Percentiles rank a stretch among this genome's conserved stretches.
Evolutionary conservation across 2,888 invertebrate species (phyloP).

Genomic region (Agapostemon virescens): DNA sequence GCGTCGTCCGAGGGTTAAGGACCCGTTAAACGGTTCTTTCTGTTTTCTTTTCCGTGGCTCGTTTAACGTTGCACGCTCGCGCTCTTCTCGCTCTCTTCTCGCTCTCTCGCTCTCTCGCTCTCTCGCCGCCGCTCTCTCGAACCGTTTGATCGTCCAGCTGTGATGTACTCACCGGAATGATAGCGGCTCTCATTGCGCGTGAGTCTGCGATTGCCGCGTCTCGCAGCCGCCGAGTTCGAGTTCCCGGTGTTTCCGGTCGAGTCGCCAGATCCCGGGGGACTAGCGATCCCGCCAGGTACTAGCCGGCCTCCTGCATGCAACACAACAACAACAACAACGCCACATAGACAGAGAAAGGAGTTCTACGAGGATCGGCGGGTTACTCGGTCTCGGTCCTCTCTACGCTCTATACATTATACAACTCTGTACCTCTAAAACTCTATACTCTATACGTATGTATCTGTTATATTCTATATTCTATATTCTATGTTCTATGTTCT

Average conservation of each 20-base stretch:
- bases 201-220: constrained; percentile 92
- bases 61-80: background rate
- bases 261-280: constrained; percentile 82
- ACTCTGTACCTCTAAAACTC: too few species aligned
- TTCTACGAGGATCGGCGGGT: constrained; percentile 53
- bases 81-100: background rate
- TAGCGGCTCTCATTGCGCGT: constrained; percentile 97
- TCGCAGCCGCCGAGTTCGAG: constrained; percentile 82
- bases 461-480: background rate
- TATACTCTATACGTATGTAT: background rate
- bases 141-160: constrained; percentile 37
- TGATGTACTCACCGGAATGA: constrained; percentile 92
- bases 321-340: constrained; percentile 76
- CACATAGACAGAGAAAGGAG: constrained; percentile 74
- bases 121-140: background rate
- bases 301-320: constrained; percentile 82
- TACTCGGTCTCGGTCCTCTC: constrained; percentile 2
- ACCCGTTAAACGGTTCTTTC: constrained; percentile 37
- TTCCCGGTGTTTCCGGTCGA: constrained; percentile 77
- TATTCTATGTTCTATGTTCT: background rate
- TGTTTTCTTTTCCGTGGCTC: background rate
- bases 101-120: background rate
- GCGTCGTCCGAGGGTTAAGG: constrained; percentile 46
- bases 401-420: background rate
- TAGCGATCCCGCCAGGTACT: constrained; percentile 78